Base-by-base conservation (phyloP, 2,888 invertebrate genomes). In the Lamellibrachia columna region DNA sequence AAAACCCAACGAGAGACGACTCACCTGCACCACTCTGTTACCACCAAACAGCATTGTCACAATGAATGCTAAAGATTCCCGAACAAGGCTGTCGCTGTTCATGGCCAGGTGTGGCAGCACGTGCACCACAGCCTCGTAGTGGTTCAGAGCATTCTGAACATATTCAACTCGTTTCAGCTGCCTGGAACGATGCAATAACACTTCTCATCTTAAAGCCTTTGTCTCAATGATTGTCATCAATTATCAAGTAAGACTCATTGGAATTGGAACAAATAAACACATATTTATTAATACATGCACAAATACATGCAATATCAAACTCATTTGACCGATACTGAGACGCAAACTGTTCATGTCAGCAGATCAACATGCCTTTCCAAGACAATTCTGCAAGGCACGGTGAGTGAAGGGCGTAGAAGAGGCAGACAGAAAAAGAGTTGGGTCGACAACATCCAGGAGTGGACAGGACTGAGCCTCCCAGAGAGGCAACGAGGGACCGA, bases 11-110 rank as follows among this genome's bases (percentile, higher is more conserved):
- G 60, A 60, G 60, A 60, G 60, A 1, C 0, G 6, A n/a, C 92
- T 90, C 93, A 95, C 96, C 96, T 96, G 96, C 0, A 96, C 96
- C 7, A 93, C 93, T 22, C 94, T 94, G 93, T 96, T 96, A 55
- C 96, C 96, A 94, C 96, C 96, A 93, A 96, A 96, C 91, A 96
- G 95, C 95, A 96, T 95, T 91, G 95, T 94, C 92, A 96, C 96
- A 6, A 96, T 94, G 93, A 95, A 95, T 6, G 96, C 96, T 53
- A 96, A 94, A 3, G 96, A 95, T 93, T 96, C 96, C 92, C 95
- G 95, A 92, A 95, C 96, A 53, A 96, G 95, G 53, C 95, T 95
- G 92, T 96, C 96, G 94, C 95, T 95, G 52, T 95, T 93, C 8
- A 96, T 94, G 2, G 95, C 96, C 93, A 96, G 94, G 93, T 96